phyloP scores from a whole-genome alignment of 2,888 invertebrate genomes.

The Lepidocyrtoides sp. region DNA sequence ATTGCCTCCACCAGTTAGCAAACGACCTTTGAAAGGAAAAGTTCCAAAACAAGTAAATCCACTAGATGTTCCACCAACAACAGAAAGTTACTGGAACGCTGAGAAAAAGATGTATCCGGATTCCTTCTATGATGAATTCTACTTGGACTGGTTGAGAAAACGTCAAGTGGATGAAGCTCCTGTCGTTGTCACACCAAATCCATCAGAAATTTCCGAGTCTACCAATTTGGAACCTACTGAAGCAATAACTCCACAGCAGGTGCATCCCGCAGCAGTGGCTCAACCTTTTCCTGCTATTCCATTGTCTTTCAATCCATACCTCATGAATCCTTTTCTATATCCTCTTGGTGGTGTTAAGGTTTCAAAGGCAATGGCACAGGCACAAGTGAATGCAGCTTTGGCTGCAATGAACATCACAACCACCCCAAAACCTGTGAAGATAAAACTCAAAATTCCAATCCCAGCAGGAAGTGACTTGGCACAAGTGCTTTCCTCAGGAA shows the following conservation, averaged over 20 bases:
- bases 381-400: conserved; percentile 77
- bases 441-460: conserved; percentile 80
- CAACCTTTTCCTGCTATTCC: too few species aligned
- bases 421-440: conserved; percentile 79
- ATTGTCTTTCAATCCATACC: conserved; percentile 44
- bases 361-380: conserved; percentile 73
- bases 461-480: conserved; percentile 75
- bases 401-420: conserved; percentile 79
- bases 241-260: neutral
- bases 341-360: conserved; percentile 73
- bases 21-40: conserved; percentile 51
- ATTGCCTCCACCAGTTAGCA: neutral
- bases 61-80: conserved; percentile 3
- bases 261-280: conserved; percentile 36
- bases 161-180: conserved; percentile 45
- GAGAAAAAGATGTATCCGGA: conserved; percentile 75
- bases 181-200: conserved; percentile 33
- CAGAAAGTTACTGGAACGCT: conserved; percentile 42
- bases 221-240: neutral
- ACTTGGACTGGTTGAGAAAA: conserved; percentile 78
- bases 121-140: conserved; percentile 76
- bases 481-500: conserved; percentile 61
- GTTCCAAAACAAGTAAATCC: conserved; percentile 54
- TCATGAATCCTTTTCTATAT: conserved; percentile 60
- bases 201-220: neutral